phyloP scores from a whole-genome alignment of 2,113 vertebrate species.

The Coryphaenoides rupestris region DNA sequence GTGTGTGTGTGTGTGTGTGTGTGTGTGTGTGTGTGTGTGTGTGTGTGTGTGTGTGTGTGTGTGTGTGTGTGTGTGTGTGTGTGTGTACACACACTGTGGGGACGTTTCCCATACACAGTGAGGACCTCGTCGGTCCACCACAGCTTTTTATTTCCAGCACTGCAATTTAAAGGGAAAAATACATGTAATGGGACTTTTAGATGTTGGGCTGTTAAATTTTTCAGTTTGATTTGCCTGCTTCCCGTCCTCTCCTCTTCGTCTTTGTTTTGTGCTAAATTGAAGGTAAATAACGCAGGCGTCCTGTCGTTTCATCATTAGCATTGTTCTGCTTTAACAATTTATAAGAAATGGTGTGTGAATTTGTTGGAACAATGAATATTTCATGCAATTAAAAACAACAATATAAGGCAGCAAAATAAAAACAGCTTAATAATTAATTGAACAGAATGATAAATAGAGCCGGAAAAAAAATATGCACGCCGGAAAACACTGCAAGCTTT shows the following conservation, averaged over 20 bases:
- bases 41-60: slow-evolving; percentile 37
- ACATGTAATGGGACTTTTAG: slow-evolving; percentile 75
- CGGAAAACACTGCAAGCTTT: slow-evolving; percentile 64
- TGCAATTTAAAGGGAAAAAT: slow-evolving; percentile 78
- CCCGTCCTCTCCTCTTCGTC: slow-evolving; percentile 44
- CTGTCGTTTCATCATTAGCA: slow-evolving; percentile 77
- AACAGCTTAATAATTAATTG: slow-evolving; percentile 81
- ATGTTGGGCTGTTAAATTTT: slow-evolving; percentile 76
- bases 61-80: slow-evolving; percentile 48
- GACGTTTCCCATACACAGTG: slow-evolving; percentile 56
- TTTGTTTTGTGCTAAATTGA: slow-evolving; percentile 68
- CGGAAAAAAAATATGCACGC: slow-evolving; percentile 52
- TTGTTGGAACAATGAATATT: slow-evolving; percentile 76
- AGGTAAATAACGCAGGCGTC: slow-evolving; percentile 73
- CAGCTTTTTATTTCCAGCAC: slow-evolving; percentile 68
- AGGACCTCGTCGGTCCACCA: slow-evolving; percentile 61
- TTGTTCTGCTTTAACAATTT: slow-evolving; percentile 81
- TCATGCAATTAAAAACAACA: slow-evolving; percentile 79
- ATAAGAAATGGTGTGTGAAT: slow-evolving; percentile 73
- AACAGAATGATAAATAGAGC: slow-evolving; percentile 76
- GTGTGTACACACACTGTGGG: slow-evolving; percentile 59
- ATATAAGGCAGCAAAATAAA: slow-evolving; percentile 74
- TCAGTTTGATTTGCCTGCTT: slow-evolving; percentile 74
- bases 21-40: slow-evolving; percentile 38
- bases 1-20: too few relatives aligned